A percentile compares a stretch with the other conserved stretches of the same genome.
These are phyloP conservation scores for Electrona antarctica DNA, from an alignment of 2,113 vertebrate genomes.

Conservation along the genomic window DNA sequence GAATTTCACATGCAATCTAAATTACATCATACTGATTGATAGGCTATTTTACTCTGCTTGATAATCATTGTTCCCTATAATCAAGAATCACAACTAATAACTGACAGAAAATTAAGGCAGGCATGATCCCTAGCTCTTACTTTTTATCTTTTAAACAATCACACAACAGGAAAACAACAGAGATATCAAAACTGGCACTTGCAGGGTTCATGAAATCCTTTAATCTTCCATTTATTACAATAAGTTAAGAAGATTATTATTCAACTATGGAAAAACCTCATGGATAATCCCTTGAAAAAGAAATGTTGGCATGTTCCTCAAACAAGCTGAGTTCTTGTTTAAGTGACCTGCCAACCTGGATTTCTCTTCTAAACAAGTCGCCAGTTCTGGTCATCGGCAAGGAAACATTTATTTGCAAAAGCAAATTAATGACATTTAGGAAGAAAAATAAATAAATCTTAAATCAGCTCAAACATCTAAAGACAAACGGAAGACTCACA, in stretches of 20 bases:
- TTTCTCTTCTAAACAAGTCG: slow-evolving; percentile 52
- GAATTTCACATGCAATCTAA: slow-evolving; percentile 31
- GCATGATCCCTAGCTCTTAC: not conserved
- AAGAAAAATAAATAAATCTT: not conserved
- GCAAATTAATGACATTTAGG: not conserved
- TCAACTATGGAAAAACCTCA: slow-evolving; percentile 73
- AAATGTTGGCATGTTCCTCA: slow-evolving; percentile 65
- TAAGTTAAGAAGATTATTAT: slow-evolving; percentile 78
- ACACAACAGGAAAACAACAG: slow-evolving; percentile 49
- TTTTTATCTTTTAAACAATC: slow-evolving; percentile 33
- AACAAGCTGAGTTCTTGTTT: slow-evolving; percentile 54
- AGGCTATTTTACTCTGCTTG: slow-evolving; percentile 16
- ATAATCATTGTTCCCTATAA: slow-evolving; percentile 9
- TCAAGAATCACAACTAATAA: slow-evolving; percentile 22
- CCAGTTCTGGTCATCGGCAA: slow-evolving; percentile 15
- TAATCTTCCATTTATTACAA: slow-evolving; percentile 80
- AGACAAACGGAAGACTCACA: slow-evolving; percentile 34
- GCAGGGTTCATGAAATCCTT: slow-evolving; percentile 59
- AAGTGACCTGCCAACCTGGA: slow-evolving; percentile 54
- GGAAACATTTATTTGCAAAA: slow-evolving; percentile 16
- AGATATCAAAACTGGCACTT: slow-evolving; percentile 57
- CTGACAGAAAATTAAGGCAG: not conserved
- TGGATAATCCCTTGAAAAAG: slow-evolving; percentile 69
- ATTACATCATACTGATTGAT: slow-evolving; percentile 52
- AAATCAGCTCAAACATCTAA: not conserved